phyloP scores from a whole-genome alignment of 2,113 vertebrate genomes.

The Proterorhinus semilunaris region DNA sequence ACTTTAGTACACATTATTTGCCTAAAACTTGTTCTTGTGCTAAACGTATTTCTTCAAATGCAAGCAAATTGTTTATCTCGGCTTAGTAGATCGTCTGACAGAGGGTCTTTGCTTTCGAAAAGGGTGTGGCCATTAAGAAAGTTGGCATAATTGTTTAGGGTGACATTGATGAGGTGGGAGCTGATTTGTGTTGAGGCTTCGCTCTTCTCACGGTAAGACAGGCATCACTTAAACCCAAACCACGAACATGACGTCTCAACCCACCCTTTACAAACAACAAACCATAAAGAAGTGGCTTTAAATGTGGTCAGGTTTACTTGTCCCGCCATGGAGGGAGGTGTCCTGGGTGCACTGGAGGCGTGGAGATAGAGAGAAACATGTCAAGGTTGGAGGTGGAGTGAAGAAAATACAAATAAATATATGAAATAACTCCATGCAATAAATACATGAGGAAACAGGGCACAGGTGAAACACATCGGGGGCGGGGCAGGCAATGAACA shows the following conservation, averaged over 20 bases:
- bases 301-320: constrained; percentile 28
- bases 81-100: constrained; percentile 15
- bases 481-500: too few relatives aligned
- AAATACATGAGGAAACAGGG: too few relatives aligned
- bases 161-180: constrained; percentile 60
- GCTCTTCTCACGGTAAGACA: constrained; percentile 37
- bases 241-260: not conserved
- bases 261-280: constrained; percentile 10
- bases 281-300: constrained; percentile 30
- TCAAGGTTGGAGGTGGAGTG: too few relatives aligned
- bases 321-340: constrained; percentile 16
- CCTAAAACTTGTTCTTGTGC: too few relatives aligned
- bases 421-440: too few relatives aligned
- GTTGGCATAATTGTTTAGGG: constrained; percentile 46
- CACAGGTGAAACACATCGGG: too few relatives aligned
- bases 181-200: constrained; percentile 27
- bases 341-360: constrained; percentile 1
- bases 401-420: too few relatives aligned
- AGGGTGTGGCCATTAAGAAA: constrained; percentile 33
- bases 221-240: constrained; percentile 10
- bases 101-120: constrained; percentile 12
- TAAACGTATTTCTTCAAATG: too few relatives aligned
- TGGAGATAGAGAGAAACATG: constrained; percentile 36
- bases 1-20: too few relatives aligned
- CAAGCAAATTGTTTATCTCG: not conserved